phyloP scores from a whole-genome alignment of 2,113 vertebrate species.

The Pitta sordida region DNA sequence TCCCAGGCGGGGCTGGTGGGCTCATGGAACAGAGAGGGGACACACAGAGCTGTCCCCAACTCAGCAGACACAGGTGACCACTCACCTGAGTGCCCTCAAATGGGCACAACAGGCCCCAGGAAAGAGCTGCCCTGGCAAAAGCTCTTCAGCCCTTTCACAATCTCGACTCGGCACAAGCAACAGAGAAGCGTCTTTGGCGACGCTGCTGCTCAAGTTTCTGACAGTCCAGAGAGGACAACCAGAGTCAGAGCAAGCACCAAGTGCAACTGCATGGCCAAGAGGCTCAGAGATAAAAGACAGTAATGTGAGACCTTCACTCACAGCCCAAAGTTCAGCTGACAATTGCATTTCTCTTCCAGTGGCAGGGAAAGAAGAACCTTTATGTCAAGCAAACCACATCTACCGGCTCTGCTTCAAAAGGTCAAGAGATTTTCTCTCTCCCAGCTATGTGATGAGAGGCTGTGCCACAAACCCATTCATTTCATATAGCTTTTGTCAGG shows the following conservation, averaged over 20 bases:
- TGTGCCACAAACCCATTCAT: background rate
- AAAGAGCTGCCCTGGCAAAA: background rate
- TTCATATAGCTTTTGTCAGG: constrained; percentile 37
- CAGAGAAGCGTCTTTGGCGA: background rate
- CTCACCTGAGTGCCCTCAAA: background rate
- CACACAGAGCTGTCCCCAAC: background rate
- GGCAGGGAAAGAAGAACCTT: constrained; percentile 24
- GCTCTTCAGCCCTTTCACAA: background rate
- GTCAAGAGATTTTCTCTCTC: constrained; percentile 30
- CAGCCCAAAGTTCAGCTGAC: constrained; percentile 32
- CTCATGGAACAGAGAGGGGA: background rate
- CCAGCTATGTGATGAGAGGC: background rate
- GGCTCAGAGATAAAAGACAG: background rate
- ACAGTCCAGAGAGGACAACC: background rate
- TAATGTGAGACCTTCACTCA: constrained; percentile 19
- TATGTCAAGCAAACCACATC: constrained; percentile 29
- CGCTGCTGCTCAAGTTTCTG: background rate
- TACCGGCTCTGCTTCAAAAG: constrained; percentile 4
- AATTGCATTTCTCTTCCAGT: constrained; percentile 16
- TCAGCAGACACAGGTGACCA: background rate
- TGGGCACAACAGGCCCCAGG: background rate
- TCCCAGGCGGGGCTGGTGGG: background rate
- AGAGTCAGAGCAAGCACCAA: background rate
- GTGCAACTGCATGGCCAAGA: background rate
- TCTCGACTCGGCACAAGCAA: background rate